A percentile compares a stretch with the other conserved stretches of the same genome.
These are phyloP conservation scores for Xiphorhynchus erythropygius DNA, from an alignment of 2,797 vertebrate species.

Conservation along the genomic window DNA sequence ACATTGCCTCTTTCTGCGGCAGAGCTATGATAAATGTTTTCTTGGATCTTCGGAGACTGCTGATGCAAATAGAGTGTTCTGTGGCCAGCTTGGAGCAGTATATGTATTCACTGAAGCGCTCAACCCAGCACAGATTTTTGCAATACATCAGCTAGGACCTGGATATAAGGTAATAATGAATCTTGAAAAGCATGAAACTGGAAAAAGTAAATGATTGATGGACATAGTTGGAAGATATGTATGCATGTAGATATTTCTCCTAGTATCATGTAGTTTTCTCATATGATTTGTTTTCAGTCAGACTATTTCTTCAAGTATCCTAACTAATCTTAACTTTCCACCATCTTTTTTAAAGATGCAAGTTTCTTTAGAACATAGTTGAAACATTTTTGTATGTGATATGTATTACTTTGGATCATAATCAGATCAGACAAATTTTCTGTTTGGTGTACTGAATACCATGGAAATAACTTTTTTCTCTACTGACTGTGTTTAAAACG, in stretches of 20 bases:
- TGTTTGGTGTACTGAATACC: neutral
- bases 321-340: neutral
- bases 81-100: slow-evolving; percentile 95
- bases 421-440: neutral
- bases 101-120: slow-evolving; percentile 96
- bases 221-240: neutral
- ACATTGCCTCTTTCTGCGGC: slow-evolving; percentile 57
- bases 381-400: neutral
- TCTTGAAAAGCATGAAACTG: neutral
- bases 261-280: neutral
- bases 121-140: slow-evolving; percentile 97
- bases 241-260: neutral
- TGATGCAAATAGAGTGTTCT: slow-evolving; percentile 95
- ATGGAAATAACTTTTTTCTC: neutral
- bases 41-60: slow-evolving; percentile 97
- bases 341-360: neutral
- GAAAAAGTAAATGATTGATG: neutral
- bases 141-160: slow-evolving; percentile 96
- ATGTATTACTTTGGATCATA: neutral
- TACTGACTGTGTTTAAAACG: neutral
- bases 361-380: neutral
- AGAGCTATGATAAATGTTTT: slow-evolving; percentile 99
- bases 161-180: slow-evolving; percentile 89
- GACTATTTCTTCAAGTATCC: neutral
- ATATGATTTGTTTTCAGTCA: neutral